Conservation (phyloP, 2,888 invertebrate species). For the Spialia ferax region DNA sequence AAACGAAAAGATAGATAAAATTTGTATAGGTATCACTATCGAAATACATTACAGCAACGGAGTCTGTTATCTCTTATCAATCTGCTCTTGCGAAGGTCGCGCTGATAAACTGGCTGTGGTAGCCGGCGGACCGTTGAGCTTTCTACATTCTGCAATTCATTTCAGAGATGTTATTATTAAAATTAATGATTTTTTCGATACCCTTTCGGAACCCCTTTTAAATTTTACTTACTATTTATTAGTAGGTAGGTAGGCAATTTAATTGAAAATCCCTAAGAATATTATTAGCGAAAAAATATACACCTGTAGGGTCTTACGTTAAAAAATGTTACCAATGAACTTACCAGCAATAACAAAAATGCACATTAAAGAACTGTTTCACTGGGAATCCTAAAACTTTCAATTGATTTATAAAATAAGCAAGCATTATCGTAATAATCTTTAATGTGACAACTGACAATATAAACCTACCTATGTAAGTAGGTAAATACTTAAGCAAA, state of each 20-base stretch:
- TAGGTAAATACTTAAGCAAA: neutral
- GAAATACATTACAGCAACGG: conserved; percentile 43
- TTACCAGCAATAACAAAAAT: too few species aligned
- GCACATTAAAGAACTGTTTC: too few species aligned
- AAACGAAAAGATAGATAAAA: conserved; percentile 39
- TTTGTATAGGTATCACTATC: conserved; percentile 25
- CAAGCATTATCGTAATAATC: neutral
- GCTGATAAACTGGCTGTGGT: conserved; percentile 65
- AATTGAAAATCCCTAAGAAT: too few species aligned
- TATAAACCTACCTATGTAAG: too few species aligned
- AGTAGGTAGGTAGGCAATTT: too few species aligned
- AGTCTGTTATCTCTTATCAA: conserved; percentile 83
- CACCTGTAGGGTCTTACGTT: too few species aligned
- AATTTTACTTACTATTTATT: too few species aligned
- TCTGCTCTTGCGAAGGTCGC: conserved; percentile 82
- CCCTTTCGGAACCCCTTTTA: too few species aligned
- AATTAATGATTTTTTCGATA: too few species aligned
- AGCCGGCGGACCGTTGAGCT: conserved; percentile 26
- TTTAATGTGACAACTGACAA: too few species aligned
- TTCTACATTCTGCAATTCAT: conserved; percentile 17
- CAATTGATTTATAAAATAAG: neutral
- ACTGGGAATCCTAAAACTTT: neutral
- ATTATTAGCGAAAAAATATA: too few species aligned
- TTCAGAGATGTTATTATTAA: neutral
- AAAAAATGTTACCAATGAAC: too few species aligned